Percentiles rank a stretch among this genome's conserved stretches.
Evolutionary conservation across 2,113 vertebrate species (phyloP).

Genomic region (Tragelaphus strepsiceros): DNA sequence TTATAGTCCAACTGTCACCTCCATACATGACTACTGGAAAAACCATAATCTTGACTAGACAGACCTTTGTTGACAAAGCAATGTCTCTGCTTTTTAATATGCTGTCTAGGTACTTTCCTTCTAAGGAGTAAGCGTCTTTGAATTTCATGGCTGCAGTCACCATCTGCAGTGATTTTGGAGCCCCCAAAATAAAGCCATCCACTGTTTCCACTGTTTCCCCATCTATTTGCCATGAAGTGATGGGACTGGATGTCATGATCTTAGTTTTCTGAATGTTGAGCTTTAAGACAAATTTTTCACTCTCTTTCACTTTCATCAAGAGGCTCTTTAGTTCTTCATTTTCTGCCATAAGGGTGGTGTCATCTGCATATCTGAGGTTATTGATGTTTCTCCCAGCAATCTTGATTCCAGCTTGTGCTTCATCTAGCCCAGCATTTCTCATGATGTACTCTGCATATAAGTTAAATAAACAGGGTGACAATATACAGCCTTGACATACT

Average conservation of each 20-base stretch:
- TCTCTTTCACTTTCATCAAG: background rate
- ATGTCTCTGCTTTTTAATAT: background rate
- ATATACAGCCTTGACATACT: background rate
- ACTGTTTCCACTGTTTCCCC: background rate
- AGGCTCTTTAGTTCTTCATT: background rate
- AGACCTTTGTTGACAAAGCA: background rate
- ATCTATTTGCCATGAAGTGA: background rate
- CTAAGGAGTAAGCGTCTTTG: too few species aligned
- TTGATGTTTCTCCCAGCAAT: fast-evolving
- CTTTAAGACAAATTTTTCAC: background rate
- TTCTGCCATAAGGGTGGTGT: background rate
- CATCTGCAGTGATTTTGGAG: too few species aligned
- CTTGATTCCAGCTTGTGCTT: background rate
- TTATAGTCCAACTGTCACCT: background rate
- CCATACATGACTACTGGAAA: background rate
- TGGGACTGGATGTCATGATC: background rate
- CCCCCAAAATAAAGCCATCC: background rate
- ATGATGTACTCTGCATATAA: background rate
- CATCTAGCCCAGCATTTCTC: background rate
- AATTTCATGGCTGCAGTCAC: too few species aligned
- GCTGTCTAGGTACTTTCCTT: background rate
- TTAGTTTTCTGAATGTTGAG: background rate
- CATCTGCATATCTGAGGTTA: background rate
- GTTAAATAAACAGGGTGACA: background rate
- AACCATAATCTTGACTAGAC: background rate